Percentiles rank a stretch among this genome's conserved stretches.
phyloP scores from a whole-genome alignment of 2,113 vertebrate genomes.

The Pardalotus punctatus region DNA sequence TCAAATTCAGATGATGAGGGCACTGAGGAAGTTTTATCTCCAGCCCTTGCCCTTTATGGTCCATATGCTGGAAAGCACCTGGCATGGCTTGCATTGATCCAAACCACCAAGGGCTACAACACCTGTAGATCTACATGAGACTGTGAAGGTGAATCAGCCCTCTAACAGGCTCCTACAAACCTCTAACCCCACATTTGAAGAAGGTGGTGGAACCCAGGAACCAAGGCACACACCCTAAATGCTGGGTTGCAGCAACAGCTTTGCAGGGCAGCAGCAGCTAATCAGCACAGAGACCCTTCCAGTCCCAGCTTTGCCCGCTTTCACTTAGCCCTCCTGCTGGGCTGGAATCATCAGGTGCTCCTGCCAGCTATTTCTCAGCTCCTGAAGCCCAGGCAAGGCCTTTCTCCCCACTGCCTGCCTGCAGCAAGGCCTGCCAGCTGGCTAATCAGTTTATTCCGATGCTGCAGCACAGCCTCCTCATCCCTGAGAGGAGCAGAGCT shows the following conservation, averaged over 20 bases:
- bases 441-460: slow-evolving; percentile 20
- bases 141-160: neutral
- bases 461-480: slow-evolving; percentile 35
- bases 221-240: neutral
- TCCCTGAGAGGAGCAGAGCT: slow-evolving; percentile 38
- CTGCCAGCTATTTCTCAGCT: neutral
- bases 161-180: neutral
- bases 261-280: neutral
- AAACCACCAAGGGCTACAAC: neutral
- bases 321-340: neutral
- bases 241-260: neutral
- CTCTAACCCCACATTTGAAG: neutral
- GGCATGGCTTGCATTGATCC: neutral
- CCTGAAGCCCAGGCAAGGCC: neutral
- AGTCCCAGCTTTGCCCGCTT: neutral
- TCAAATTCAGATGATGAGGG: neutral
- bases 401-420: neutral
- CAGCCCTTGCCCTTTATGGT: neutral
- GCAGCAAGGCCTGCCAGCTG: neutral
- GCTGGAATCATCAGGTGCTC: neutral
- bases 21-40: neutral
- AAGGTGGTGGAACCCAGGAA: neutral
- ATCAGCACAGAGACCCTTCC: neutral
- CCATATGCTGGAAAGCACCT: neutral
- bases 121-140: neutral